phyloP scores from a whole-genome alignment of 2,888 invertebrate species.

The Aphodius granarius region DNA sequence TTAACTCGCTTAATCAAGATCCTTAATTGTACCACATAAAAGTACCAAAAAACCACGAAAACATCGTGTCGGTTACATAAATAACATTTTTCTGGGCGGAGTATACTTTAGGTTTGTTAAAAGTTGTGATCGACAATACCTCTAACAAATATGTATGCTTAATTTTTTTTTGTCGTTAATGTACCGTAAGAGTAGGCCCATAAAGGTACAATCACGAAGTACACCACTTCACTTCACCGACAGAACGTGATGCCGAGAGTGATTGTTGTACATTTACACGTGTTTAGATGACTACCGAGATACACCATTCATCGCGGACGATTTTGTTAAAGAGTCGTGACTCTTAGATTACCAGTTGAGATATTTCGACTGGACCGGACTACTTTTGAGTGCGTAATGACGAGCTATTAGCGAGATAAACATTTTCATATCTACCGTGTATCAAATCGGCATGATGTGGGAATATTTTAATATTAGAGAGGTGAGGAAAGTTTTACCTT shows the following conservation, averaged over 20 bases:
- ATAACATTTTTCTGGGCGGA: too few relatives aligned
- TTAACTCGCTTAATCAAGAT: too few relatives aligned
- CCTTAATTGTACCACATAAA: too few relatives aligned
- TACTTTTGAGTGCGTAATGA: background rate
- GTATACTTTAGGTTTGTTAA: too few relatives aligned
- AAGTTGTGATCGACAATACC: too few relatives aligned
- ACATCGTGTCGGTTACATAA: too few relatives aligned
- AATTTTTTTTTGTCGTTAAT: background rate
- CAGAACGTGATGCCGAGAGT: background rate
- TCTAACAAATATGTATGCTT: too few relatives aligned
- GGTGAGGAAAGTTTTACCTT: background rate
- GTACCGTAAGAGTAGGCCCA: background rate
- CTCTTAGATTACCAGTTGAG: background rate
- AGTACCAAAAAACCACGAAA: too few relatives aligned
- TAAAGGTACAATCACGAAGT: background rate
- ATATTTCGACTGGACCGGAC: background rate
- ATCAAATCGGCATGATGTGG: background rate
- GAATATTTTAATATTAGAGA: background rate
- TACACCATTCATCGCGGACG: background rate
- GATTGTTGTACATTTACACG: background rate
- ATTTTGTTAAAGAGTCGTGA: background rate
- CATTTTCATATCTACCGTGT: background rate
- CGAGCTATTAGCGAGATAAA: background rate
- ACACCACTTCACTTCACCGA: background rate
- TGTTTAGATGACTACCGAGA: background rate